These are phyloP conservation scores for Protophormia terraenovae DNA, from an alignment of 2,888 invertebrate genomes.

Conservation along the genomic window DNA sequence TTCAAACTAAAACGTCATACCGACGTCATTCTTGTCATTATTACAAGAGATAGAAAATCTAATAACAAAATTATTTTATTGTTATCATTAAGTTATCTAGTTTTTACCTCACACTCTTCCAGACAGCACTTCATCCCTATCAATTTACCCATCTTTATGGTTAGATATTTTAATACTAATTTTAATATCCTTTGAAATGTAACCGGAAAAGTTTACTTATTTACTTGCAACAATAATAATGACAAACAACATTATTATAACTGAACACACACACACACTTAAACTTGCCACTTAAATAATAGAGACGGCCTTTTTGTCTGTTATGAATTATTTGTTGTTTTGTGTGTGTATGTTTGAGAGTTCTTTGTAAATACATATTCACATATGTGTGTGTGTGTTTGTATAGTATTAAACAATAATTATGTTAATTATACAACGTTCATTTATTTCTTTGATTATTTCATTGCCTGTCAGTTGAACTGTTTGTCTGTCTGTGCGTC, in stretches of 20 bases:
- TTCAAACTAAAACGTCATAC: not conserved
- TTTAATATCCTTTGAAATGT: constrained; percentile 45
- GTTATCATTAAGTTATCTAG: constrained; percentile 35
- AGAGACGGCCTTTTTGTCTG: constrained; percentile 28
- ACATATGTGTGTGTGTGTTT: not conserved
- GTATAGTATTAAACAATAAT: constrained; percentile 48
- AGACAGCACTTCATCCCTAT: too few species aligned
- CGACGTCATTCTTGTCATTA: constrained; percentile 14
- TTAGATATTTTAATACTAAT: constrained; percentile 2
- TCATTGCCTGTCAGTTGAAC: not conserved
- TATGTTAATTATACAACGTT: constrained; percentile 54
- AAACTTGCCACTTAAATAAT: constrained; percentile 14
- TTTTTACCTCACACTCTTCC: too few species aligned
- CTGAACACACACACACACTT: not conserved
- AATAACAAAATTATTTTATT: constrained; percentile 46
- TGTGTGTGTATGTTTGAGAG: not conserved
- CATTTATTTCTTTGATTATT: constrained; percentile 40
- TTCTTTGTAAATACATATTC: not conserved
- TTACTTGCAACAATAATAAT: not conserved
- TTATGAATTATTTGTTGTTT: constrained; percentile 26
- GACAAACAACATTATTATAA: not conserved
- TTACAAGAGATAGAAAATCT: not conserved
- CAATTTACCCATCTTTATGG: not conserved
- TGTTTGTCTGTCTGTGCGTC: not conserved
- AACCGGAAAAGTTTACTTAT: constrained; percentile 35